Evolutionary conservation across 1,140 invertebrate species (phyloP).

Genomic region (Nephila pilipes): DNA sequence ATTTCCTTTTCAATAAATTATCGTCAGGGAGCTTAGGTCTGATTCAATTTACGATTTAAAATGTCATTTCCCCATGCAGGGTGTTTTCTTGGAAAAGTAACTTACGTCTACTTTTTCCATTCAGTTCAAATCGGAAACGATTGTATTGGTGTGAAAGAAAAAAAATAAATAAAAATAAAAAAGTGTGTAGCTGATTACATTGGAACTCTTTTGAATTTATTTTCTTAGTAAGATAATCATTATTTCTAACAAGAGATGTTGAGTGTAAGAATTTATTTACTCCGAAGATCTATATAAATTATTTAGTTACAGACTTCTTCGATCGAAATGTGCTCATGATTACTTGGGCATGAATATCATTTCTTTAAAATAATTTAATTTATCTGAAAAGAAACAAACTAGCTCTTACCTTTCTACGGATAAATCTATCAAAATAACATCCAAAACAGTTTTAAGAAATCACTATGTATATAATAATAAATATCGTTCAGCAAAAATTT

Average conservation of each 20-base stretch:
- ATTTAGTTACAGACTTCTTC: background rate
- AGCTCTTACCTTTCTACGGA: background rate
- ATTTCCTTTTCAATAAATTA: conserved; percentile 6
- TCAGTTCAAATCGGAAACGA: background rate
- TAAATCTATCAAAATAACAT: no score
- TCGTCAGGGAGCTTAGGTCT: background rate
- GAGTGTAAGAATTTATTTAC: background rate
- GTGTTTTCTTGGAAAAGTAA: background rate
- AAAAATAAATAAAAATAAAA: background rate
- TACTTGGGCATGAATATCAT: background rate
- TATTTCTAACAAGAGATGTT: background rate
- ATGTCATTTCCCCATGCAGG: background rate
- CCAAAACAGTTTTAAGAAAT: no score
- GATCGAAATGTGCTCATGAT: background rate
- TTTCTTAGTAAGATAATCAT: conserved; percentile 4
- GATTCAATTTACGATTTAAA: conserved; percentile 32
- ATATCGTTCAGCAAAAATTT: no score
- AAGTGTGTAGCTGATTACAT: background rate
- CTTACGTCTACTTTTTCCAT: background rate
- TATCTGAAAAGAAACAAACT: background rate
- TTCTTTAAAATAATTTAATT: background rate
- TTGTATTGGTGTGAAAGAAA: background rate
- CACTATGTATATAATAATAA: no score
- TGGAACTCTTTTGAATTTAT: background rate
- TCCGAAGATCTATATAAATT: background rate